Evolutionary conservation across 1,140 invertebrate genomes (phyloP), one percentile per base, ranked within the genome.

Genomic region (Meloidogyne hapla): DNA sequence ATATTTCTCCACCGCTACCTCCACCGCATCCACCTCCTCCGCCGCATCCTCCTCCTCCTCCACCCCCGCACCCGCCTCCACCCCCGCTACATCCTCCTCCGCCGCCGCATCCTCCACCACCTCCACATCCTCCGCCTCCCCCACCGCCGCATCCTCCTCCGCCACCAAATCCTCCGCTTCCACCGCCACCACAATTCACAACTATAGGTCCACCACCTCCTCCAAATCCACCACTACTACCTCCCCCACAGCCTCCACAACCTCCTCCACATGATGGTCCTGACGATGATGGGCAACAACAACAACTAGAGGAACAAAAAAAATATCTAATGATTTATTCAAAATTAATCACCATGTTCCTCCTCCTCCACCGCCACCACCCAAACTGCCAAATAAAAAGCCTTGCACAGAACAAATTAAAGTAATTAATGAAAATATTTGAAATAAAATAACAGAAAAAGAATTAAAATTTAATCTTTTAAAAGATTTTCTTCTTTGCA

Each of bases 351-450:
- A 33, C 33, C 33, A 33, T 6, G 33, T 33, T 33, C 48, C 62
- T 74, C 71, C 71, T 48, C 71, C 48, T 6, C 71, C 21, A 15
- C 61, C 70, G 6, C 70, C 45, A 10, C 70, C 70, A n/a, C 70
- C 70, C 5, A 38, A 13, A 23, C 70, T 15, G 3, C 70, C 70
- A 25, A 42, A 67, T 42, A 67, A 42, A 42, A 67, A 67, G 18
- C 28, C 28, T 21, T 67, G 13, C 3, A 67, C 65, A 6, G 28
- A 33, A 67, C 65, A 42, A 42, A 42, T n/a, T 33, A 67, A 67
- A 42, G 18, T 23, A 67, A 67, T 42, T 25, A 42, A 67, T 18
- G 18, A 25, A 42, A 67, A 65, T 65, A 26, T 1, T 10, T n/a
- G 64, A 28, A 65, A 21, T 38, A 38, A 42, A 67, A 56, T 18